Evolutionary conservation across 92 coral and sea anemone genomes (phyloP).

Genomic region (Parazoanthus darwini): DNA sequence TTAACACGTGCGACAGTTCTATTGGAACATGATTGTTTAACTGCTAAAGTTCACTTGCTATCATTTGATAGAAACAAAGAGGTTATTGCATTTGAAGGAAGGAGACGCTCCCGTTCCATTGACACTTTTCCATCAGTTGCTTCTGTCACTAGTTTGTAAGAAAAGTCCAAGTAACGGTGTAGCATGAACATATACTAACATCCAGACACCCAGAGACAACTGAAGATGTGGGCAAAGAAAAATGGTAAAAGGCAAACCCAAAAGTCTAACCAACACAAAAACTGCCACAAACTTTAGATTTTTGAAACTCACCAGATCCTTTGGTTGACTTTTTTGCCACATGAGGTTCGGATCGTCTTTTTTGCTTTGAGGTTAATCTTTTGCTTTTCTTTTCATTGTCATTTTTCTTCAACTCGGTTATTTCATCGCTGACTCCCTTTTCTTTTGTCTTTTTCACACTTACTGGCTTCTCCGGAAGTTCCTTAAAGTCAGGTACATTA

Average conservation of each 20-base stretch:
- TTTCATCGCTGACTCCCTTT: neutral
- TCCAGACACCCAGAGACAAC: neutral
- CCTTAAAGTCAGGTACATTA: constrained; percentile 66
- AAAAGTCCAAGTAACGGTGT: no score
- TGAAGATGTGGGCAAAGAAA: neutral
- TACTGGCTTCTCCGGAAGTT: constrained; percentile 82
- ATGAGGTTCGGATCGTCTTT: constrained; percentile 10
- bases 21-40: no score
- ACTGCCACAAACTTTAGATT: neutral
- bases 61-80: no score
- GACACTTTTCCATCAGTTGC: no score
- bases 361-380: constrained; percentile 8
- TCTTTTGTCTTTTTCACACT: constrained; percentile 65
- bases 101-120: no score
- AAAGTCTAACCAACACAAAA: neutral
- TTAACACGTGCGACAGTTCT: no score
- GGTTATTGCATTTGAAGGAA: no score
- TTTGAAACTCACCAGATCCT: neutral
- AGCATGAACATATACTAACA: no score
- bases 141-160: no score
- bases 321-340: constrained; percentile 30
- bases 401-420: neutral
- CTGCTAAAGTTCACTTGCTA: no score
- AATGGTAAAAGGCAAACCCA: no score
- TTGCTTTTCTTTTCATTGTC: constrained; percentile 14